Base-by-base conservation (phyloP, 30 jellyfish, hydroid and myxozoan species). In the Aurelia coerulea region DNA sequence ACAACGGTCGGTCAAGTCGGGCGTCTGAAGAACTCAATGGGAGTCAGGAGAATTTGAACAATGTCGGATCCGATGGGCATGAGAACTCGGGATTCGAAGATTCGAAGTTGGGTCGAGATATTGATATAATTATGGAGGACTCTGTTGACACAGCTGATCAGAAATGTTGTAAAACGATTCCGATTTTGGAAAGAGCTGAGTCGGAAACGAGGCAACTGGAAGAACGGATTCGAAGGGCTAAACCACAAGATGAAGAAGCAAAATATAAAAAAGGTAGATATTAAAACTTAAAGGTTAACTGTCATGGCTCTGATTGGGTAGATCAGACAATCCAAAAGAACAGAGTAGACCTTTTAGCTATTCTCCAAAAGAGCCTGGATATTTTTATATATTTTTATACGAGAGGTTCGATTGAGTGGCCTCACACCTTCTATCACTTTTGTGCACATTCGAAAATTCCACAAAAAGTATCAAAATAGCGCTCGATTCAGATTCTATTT, bases 21-120 rank as follows among this genome's bases (percentile, higher is more conserved):
- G 87, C 96, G 31, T 87, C 93, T 19, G 98, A 88, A 60, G 98
- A 88, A 14, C 84, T 83, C 63, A 87, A 76, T 34, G 86, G 56
- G 39, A 76, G 90, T 71, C 68, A 80, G 49, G 96, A 76, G 16
- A 77, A 78, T 78, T n/a, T 78, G 35, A 52, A 53, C 46, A 76
- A 73, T n/a, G 78, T 67, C 71, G 65, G n/a, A 63, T 58, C 87
- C 5, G 93, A 71, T 41, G 83, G 23, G 10, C 50, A 42, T 41
- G 76, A 84, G 64, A 71, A 32, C 53, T 62, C 79, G 23, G 42
- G n/a, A 23, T 49, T 41, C 52, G 94, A 74, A 62, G 88, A 76
- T 46, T 62, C 88, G 71, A 85, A 54, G 41, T 14, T 52, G 46
- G 65, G 54, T 39, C 68, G 60, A 1, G 88, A 85, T 29, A 37